Base-by-base conservation (phyloP, 1,140 invertebrate species). In the Pseudomyrmex dendroicus region DNA sequence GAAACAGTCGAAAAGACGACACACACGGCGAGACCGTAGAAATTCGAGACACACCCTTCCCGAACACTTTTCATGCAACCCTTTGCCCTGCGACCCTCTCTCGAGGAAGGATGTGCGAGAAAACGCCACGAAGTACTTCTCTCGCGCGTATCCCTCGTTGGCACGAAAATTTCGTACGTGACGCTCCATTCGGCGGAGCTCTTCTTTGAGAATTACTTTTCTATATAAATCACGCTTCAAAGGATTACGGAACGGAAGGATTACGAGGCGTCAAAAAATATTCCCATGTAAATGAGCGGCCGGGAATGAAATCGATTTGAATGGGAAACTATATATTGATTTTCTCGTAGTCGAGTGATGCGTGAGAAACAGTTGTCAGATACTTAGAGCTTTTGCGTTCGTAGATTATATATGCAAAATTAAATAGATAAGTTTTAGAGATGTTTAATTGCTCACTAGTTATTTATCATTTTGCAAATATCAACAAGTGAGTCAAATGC, bases 1-100 rank as follows among this genome's bases (percentile, higher is more conserved):
- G 57, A 63, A 82, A 84, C 77, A 72, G 59, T 57, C 56, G 86
- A 73, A 84, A 74, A 82, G 70, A 82, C 61, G 46, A 46, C 77
- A 48, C 50, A 35, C 50, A 35, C 50, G 12, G 17, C 46, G 73
- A 5, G 73, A 73, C 56, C 46, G 72, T 76, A 68, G 90, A 91
- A 91, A 91, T 89, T 89, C 80, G 88, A 91, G 89, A 91, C 90
- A 86, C 89, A 84, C 72, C 48, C 82, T 78, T 90, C 5, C 84
- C 57, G 50, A 46, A 80, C 61, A 86, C 82, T 84, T 84, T 84
- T 84, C 83, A 86, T 46, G 64, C 61, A 86, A 86, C 83, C 83
- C 84, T 86, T 84, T 85, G 61, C 62, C 73, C 46, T 20, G 67
- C 67, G 54, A 82, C 54, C 83, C 78, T 67, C 78, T 67, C 54